Evolutionary conservation across 2,888 invertebrate genomes (phyloP).

Genomic region (Caenorhabditis panamensis): DNA sequence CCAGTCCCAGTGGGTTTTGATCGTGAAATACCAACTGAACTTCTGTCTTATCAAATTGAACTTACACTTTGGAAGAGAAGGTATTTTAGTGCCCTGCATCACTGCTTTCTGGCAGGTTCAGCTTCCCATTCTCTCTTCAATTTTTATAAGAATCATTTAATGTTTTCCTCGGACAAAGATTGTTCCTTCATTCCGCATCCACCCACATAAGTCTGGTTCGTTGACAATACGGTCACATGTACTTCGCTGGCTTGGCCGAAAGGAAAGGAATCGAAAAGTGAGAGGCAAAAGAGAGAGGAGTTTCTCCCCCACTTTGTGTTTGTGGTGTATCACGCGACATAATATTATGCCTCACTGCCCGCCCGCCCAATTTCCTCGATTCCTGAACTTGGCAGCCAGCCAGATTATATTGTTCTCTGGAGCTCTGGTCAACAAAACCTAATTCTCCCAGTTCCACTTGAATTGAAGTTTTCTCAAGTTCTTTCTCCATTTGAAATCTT

Average conservation of each 20-base stretch:
- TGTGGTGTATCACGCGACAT: slow-evolving; percentile 60
- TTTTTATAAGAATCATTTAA: neutral
- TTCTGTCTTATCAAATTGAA: neutral
- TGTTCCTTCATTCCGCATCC: slow-evolving; percentile 7
- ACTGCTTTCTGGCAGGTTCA: neutral
- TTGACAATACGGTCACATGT: slow-evolving; percentile 61
- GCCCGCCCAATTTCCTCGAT: slow-evolving; percentile 42
- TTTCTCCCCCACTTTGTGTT: slow-evolving; percentile 36
- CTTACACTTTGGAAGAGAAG: neutral
- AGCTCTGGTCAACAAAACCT: neutral
- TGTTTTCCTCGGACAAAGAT: neutral
- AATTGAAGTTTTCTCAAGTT: too few species aligned
- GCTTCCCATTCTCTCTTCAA: neutral
- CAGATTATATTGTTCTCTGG: slow-evolving; percentile 4
- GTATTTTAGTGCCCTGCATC: neutral
- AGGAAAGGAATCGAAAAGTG: slow-evolving; percentile 9
- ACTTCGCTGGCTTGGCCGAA: slow-evolving; percentile 29
- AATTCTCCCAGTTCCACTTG: neutral
- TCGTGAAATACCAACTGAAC: neutral
- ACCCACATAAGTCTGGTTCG: slow-evolving; percentile 42
- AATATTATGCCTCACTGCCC: slow-evolving; percentile 56
- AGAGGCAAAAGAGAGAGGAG: slow-evolving; percentile 18
- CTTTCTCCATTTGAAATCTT: neutral
- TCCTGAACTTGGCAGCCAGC: slow-evolving; percentile 7
- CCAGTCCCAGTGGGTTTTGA: neutral